Conservation (phyloP, 2,113 vertebrate genomes). For the Propithecus coquereli region DNA sequence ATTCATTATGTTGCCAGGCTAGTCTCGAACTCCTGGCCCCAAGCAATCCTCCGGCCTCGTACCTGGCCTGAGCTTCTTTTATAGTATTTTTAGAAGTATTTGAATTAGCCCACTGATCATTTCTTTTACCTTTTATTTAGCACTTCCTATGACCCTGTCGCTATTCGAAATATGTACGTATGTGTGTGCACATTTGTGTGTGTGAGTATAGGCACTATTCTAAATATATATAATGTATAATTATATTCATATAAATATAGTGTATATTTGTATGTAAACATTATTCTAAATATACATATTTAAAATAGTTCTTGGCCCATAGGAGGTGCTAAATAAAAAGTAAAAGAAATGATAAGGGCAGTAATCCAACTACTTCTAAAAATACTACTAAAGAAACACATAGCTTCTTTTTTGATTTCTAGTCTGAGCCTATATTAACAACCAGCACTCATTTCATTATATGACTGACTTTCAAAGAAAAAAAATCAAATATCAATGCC, state of each 20-base stretch:
- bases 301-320: not conserved
- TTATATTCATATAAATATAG: not conserved
- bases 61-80: not conserved
- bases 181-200: not conserved
- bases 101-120: not conserved
- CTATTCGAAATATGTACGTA: not conserved
- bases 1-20: no score
- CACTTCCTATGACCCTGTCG: not conserved
- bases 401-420: not conserved
- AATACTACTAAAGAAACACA: not conserved
- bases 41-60: no score
- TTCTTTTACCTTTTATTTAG: not conserved
- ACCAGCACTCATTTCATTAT: not conserved
- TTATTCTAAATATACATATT: not conserved
- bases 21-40: no score
- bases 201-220: not conserved
- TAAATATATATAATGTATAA: not conserved
- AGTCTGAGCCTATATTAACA: not conserved
- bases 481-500: not conserved
- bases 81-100: not conserved
- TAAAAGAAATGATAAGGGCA: not conserved
- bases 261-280: not conserved
- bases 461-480: not conserved
- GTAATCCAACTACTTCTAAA: not conserved
- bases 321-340: not conserved